Evolutionary conservation across 2,797 vertebrate genomes (phyloP).

Genomic region (Syncerus caffer): DNA sequence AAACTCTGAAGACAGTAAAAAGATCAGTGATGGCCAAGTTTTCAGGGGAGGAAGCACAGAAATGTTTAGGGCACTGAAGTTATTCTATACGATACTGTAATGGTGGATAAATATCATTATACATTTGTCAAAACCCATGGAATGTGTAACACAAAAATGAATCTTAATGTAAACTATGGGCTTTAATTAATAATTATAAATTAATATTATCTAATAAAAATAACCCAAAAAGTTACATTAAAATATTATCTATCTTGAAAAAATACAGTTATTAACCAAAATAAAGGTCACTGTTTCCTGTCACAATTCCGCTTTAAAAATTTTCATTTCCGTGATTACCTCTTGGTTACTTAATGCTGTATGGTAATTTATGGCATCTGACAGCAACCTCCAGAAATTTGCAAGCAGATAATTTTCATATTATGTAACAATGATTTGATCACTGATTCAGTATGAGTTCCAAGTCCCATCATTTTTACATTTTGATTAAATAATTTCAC

Average conservation of each 20-base stretch:
- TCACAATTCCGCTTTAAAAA: slow-evolving; percentile 19
- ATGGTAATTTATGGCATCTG: slow-evolving; percentile 28
- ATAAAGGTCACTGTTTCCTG: not conserved
- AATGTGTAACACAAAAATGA: not conserved
- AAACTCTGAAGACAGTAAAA: not conserved
- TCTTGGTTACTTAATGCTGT: not conserved
- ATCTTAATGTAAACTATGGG: not conserved
- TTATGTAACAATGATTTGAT: slow-evolving; percentile 39
- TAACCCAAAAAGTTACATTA: not conserved
- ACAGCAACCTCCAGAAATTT: slow-evolving; percentile 46
- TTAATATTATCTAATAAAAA: not conserved
- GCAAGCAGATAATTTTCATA: slow-evolving; percentile 48
- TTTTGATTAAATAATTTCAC: slow-evolving; percentile 62
- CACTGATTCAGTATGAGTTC: not conserved
- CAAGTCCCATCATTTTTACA: slow-evolving; percentile 30
- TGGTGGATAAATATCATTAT: not conserved
- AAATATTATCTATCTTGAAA: slow-evolving; percentile 2
- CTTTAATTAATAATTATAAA: not conserved
- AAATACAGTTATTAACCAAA: slow-evolving; percentile 1
- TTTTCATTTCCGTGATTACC: slow-evolving; percentile 13
- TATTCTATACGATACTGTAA: not conserved
- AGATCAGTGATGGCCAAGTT: not conserved
- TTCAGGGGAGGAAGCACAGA: not conserved
- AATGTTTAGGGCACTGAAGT: not conserved
- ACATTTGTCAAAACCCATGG: not conserved